Evolutionary conservation across 2,888 invertebrate genomes (phyloP), one percentile per base, ranked within the genome.

Genomic region (Dicyrtomina minuta): DNA sequence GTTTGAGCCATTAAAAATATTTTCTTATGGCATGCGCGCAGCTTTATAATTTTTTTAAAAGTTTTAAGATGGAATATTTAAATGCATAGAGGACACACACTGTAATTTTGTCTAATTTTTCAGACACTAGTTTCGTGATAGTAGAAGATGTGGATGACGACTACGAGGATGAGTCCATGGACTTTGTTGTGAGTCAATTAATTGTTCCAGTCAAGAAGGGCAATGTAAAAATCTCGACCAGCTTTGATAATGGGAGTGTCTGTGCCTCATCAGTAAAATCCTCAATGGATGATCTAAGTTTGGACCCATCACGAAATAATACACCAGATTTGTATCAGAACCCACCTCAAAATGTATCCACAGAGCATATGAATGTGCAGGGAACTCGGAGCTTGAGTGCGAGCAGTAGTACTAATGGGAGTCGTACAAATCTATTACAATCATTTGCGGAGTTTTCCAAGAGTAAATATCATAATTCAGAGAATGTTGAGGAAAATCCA

Each of bases 191-290:
- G 46, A 67, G 67, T 59, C 67, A 67, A n/a, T 67, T 67, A 51
- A 59, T 67, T 2, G 67, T 67, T 39, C 67, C 67, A 22, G 67
- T 67, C 20, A 67, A 60, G 51, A 58, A 27, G 39, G 67, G 67
- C n/a, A 67, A 67, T 59, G 67, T 67, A 10, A 67, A 67, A 39
- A 67, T 67, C 15, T 67, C 67, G 1, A 67, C 67, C 15, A 67
- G 67, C 46, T 67, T 67, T 58, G 67, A 67, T 33, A 59, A 39
- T 39, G 53, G 41, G 10, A 41, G 53, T 26, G 33, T 58, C 17
- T 44, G 62, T 62, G 24, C 58, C 15, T 43, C 67, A 3, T 59
- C 59, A 6, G 67, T 59, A 3, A 67, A 67, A 51, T 67, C 67
- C n/a, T 67, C 67, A 5, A 59, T 39, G 41, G 67, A 67, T 59